A percentile compares a stretch with the other conserved stretches of the same genome.
phyloP scores from a whole-genome alignment of 1,140 invertebrate genomes.

The Hyles vespertilio region DNA sequence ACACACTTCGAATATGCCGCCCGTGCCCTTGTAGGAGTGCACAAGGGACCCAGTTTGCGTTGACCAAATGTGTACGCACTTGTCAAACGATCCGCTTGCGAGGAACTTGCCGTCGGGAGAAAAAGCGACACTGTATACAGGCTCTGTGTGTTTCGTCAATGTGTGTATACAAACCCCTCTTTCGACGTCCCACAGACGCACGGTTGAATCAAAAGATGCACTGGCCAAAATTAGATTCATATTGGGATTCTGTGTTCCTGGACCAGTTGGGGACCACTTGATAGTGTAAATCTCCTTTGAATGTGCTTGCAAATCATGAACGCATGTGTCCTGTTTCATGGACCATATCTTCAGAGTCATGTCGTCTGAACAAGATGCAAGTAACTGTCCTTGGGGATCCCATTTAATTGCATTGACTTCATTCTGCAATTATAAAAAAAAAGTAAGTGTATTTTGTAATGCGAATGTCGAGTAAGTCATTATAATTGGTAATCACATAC shows the following conservation, averaged over 20 bases:
- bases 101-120: slow-evolving; percentile 98
- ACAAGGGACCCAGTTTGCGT: slow-evolving; percentile 97
- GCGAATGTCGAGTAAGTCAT: slow-evolving; percentile 6
- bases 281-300: slow-evolving; percentile 99
- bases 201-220: slow-evolving; percentile 98
- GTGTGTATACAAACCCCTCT: slow-evolving; percentile 96
- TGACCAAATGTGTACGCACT: slow-evolving; percentile 99
- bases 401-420: slow-evolving; percentile 99
- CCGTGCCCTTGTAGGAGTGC: slow-evolving; percentile 98
- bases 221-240: slow-evolving; percentile 97
- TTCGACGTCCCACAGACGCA: slow-evolving; percentile 98
- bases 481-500: slow-evolving; percentile 72
- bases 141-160: slow-evolving; percentile 97
- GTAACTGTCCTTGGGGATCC: slow-evolving; percentile 97
- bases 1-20: slow-evolving; percentile 99
- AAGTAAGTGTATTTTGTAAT: slow-evolving; percentile 8
- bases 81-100: slow-evolving; percentile 98
- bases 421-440: slow-evolving; percentile 80
- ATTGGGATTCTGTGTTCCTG: slow-evolving; percentile 97
- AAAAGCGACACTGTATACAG: slow-evolving; percentile 95
- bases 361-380: slow-evolving; percentile 99
- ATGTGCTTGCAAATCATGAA: slow-evolving; percentile 98
- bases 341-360: slow-evolving; percentile 99
- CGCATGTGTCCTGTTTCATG: slow-evolving; percentile 97
- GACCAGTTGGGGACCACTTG: slow-evolving; percentile 99